Evolutionary conservation across 2,888 invertebrate genomes (phyloP), one percentile per base, ranked within the genome.

Genomic region (Ypsolopha sequella): DNA sequence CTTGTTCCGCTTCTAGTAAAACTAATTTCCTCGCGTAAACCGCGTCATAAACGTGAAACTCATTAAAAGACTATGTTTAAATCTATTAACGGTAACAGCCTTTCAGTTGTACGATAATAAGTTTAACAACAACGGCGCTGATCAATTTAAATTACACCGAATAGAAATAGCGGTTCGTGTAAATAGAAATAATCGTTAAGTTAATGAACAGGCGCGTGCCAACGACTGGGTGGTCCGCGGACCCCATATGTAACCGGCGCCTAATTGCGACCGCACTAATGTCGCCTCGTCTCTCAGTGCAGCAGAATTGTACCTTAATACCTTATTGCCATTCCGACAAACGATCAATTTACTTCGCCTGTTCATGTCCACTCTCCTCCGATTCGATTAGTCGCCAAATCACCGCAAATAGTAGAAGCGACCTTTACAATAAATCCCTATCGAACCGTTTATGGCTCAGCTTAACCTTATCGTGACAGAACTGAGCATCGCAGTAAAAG

Each of bases 211-310:
- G 58, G 58, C 55, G 50, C 51, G 53, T 53, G 55, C 13, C 55
- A 53, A 52, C 56, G 52, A 54, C 59, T 57, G 57, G 58, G 52
- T 53, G 49, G 51, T 54, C 59, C 45, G 49, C 54, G 48, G 55
- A 57, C 56, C 58, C 53, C 58, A 56, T 58, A 60, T 56, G 57
- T 58, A 58, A 58, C 56, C 56, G 57, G 59, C 54, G 54, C 57
- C 63, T 63, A 61, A 70, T 65, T 66, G 63, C 62, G 54, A 55
- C 57, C 56, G 59, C 58, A 57, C 66, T 71, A 70, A 70, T 72
- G 68, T 69, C 68, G 66, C 67, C 47, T 14, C 47, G 36, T 43
- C 43, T 14, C 47, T 36, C 47, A 36, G 36, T 11, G 36, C 36
- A 36, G 7, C 36, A 47, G 36, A 11, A 47, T 14, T 47, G 13